Conservation (phyloP, 1,140 invertebrate species). For the Papilio dardanus region DNA sequence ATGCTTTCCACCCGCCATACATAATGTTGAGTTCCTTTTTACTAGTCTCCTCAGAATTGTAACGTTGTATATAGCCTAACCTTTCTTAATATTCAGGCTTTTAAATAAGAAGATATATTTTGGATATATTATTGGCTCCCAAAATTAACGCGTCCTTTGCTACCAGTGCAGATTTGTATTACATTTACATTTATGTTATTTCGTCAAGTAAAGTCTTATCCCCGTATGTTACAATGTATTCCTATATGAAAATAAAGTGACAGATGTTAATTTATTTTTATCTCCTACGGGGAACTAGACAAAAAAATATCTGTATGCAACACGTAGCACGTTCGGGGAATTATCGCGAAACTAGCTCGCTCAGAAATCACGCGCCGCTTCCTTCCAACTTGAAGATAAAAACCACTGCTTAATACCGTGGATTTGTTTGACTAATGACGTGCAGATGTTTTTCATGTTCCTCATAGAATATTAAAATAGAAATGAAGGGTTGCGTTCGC, state of each 20-base stretch:
- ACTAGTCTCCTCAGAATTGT: not conserved
- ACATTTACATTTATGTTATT: not conserved
- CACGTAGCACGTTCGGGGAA: constrained; percentile 52
- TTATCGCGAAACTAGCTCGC: constrained; percentile 51
- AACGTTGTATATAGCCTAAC: not conserved
- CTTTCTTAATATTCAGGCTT: not conserved
- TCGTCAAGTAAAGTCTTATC: not conserved
- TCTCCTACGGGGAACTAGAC: constrained; percentile 23
- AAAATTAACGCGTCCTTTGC: too few relatives aligned
- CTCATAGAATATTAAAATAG: constrained; percentile 64
- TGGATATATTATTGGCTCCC: too few relatives aligned
- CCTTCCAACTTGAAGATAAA: constrained; percentile 46
- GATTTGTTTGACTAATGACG: constrained; percentile 69
- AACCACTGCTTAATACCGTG: constrained; percentile 49
- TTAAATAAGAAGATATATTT: not conserved
- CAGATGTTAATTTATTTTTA: constrained; percentile 32
- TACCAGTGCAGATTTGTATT: too few relatives aligned
- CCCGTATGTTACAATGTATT: not conserved
- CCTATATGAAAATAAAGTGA: not conserved
- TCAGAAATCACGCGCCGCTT: constrained; percentile 27
- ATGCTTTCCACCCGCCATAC: not conserved
- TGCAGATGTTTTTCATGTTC: constrained; percentile 63
- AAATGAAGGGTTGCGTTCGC: constrained; percentile 70
- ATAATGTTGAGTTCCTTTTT: not conserved
- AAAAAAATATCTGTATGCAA: constrained; percentile 14